These are phyloP conservation scores for Rhagonycha fulva DNA, from an alignment of 2,888 invertebrate genomes.

Conservation along the genomic window DNA sequence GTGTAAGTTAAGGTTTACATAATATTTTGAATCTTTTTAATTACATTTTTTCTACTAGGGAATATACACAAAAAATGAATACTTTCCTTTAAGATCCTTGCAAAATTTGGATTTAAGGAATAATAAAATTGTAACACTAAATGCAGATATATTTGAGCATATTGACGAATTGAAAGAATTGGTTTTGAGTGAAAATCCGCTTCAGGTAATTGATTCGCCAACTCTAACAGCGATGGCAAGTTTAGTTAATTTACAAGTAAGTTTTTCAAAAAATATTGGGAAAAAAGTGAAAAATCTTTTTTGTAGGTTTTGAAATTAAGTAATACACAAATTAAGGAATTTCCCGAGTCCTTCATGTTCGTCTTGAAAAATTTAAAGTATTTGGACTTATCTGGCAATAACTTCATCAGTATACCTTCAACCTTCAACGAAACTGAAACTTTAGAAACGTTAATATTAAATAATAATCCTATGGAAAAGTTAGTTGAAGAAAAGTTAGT, in stretches of 20 bases:
- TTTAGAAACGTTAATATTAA: not conserved
- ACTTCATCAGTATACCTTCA: not conserved
- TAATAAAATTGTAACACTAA: constrained; percentile 72
- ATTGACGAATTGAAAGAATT: constrained; percentile 66
- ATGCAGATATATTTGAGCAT: constrained; percentile 77
- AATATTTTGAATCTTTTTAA: not conserved
- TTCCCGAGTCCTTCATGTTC: not conserved
- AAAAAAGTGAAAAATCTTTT: constrained; percentile 1
- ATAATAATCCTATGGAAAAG: not conserved
- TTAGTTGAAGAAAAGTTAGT: not conserved
- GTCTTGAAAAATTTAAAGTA: not conserved
- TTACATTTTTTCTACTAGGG: constrained; percentile 60
- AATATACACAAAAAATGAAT: constrained; percentile 59
- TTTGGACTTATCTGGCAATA: not conserved
- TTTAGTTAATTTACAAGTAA: constrained; percentile 67
- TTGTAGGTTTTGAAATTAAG: constrained; percentile 70
- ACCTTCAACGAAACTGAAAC: not conserved
- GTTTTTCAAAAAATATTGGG: not conserved
- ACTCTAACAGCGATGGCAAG: constrained; percentile 69
- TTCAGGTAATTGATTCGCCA: constrained; percentile 67
- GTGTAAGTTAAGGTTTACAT: not conserved
- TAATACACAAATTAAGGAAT: constrained; percentile 43
- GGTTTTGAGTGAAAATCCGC: constrained; percentile 73
- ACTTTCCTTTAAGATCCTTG: constrained; percentile 64
- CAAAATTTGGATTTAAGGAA: constrained; percentile 66